A percentile compares a stretch with the other conserved stretches of the same genome.
These are phyloP conservation scores for Bujurquina vittata DNA, from an alignment of 2,113 vertebrate genomes.

Conservation along the genomic window DNA sequence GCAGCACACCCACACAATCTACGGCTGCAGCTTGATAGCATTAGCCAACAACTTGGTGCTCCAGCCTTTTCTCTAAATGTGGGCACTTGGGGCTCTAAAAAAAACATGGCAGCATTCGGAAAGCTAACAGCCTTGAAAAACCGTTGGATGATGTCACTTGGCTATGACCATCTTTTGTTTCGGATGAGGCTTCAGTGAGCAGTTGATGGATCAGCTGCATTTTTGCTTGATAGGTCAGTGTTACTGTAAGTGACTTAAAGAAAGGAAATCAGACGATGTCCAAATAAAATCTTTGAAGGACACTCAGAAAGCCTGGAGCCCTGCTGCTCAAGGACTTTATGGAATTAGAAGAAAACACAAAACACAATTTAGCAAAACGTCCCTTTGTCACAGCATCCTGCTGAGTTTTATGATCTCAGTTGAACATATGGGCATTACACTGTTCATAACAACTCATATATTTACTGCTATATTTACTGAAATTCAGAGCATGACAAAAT, in stretches of 20 bases:
- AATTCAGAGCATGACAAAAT: background rate
- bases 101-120: background rate
- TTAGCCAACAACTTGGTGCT: rapidly evolving
- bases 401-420: background rate
- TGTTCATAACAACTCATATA: background rate
- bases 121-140: background rate
- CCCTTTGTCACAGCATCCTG: background rate
- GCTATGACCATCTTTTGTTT: background rate
- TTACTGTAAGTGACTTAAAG: background rate
- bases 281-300: rapidly evolving
- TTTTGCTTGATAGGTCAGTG: background rate
- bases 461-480: background rate
- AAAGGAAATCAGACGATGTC: background rate
- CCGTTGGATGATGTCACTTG: background rate
- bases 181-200: too few relatives aligned
- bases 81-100: background rate
- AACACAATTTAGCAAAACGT: background rate
- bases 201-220: too few relatives aligned
- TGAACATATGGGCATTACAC: background rate
- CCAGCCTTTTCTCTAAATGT: background rate
- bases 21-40: background rate
- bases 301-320: background rate
- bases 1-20: background rate
- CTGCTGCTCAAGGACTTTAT: background rate
- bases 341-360: background rate